Conservation (phyloP, 2,797 vertebrate species). For the Molossus molossus region DNA sequence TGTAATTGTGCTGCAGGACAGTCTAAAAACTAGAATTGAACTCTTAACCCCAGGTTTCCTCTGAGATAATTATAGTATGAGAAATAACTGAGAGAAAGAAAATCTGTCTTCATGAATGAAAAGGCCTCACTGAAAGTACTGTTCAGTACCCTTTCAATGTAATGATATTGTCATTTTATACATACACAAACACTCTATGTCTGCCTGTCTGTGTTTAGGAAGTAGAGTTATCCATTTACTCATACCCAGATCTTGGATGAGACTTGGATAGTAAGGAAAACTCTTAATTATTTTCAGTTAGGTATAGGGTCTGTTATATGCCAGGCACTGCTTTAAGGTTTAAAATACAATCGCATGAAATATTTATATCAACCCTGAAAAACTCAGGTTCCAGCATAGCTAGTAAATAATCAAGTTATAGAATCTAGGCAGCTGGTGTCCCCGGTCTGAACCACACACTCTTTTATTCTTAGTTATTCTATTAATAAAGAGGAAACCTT, state of each 20-base stretch:
- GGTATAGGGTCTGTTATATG: not conserved
- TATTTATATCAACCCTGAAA: not conserved
- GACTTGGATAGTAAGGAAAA: not conserved
- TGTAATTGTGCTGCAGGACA: constrained; percentile 86
- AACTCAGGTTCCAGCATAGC: not conserved
- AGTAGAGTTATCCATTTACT: constrained; percentile 17
- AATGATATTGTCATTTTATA: constrained; percentile 60
- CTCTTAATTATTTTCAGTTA: constrained; percentile 22
- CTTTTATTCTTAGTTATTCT: not conserved
- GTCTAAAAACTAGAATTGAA: constrained; percentile 89
- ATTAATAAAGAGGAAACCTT: not conserved
- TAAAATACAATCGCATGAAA: constrained; percentile 49
- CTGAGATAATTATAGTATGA: constrained; percentile 93
- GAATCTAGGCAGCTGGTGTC: not conserved
- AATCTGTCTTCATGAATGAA: constrained; percentile 91
- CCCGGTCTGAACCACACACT: not conserved
- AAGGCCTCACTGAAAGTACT: constrained; percentile 85
- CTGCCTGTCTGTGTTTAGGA: constrained; percentile 38
- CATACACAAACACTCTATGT: not conserved
- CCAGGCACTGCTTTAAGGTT: not conserved
- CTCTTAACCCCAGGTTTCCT: constrained; percentile 93
- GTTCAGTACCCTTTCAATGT: constrained; percentile 82
- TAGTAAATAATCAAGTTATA: not conserved
- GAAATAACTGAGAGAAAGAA: constrained; percentile 89
- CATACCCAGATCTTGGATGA: not conserved